phyloP scores from a whole-genome alignment of 2,888 invertebrate genomes.

The Leucophora obtusa region DNA sequence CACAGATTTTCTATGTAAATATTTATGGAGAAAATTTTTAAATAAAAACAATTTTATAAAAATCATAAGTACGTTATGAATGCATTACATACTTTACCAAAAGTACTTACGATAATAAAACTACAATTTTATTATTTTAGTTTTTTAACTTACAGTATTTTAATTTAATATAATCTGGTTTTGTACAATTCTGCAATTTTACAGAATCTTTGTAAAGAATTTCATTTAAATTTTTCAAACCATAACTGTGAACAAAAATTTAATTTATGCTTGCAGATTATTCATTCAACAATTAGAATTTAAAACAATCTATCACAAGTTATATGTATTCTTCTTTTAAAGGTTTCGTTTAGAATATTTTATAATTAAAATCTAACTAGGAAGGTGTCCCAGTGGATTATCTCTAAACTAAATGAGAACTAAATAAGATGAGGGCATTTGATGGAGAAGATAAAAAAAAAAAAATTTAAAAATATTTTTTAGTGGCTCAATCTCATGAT shows the following conservation, averaged over 20 bases:
- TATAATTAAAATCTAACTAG: not conserved
- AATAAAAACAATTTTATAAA: slow-evolving; percentile 5
- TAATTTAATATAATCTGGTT: not conserved
- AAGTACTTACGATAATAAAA: not conserved
- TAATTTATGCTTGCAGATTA: not conserved
- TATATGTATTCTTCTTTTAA: not conserved
- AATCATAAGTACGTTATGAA: slow-evolving; percentile 27
- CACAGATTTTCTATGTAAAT: slow-evolving; percentile 20
- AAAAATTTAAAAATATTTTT: too few species aligned
- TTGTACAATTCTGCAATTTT: not conserved
- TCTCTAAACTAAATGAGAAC: too few species aligned
- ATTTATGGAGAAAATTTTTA: not conserved
- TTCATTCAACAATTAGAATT: slow-evolving; percentile 18
- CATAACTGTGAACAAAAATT: not conserved
- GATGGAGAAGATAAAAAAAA: too few species aligned
- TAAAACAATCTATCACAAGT: slow-evolving; percentile 27
- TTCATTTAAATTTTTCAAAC: not conserved
- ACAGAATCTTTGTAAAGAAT: not conserved
- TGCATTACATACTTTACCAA: not conserved
- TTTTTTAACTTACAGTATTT: not conserved
- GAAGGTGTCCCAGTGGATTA: too few species aligned
- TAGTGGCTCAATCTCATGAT: too few species aligned
- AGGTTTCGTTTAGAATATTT: too few species aligned
- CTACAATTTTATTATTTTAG: not conserved
- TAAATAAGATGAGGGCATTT: too few species aligned